Conservation (phyloP, 2,888 invertebrate species). For the Parnassius apollo region DNA sequence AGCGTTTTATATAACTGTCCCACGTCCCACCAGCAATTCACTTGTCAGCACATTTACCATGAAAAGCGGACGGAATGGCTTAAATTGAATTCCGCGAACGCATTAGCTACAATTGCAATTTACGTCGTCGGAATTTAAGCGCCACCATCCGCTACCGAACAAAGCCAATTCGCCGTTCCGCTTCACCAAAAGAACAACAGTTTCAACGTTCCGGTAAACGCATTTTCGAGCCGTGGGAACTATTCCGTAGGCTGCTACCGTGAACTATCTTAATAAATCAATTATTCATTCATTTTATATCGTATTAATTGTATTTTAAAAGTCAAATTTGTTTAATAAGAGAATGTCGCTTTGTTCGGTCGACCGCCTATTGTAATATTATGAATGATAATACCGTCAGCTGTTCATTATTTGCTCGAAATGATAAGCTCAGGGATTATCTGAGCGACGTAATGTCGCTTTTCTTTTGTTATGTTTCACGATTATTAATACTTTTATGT, state of each 20-base stretch:
- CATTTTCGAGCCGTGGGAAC: conserved; percentile 54
- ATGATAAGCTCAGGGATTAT: conserved; percentile 2
- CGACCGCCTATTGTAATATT: not conserved
- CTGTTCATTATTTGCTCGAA: conserved; percentile 4
- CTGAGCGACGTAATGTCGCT: not conserved
- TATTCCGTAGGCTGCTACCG: conserved; percentile 3
- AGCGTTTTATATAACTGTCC: not conserved
- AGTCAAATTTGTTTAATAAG: conserved; percentile 9
- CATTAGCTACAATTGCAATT: conserved; percentile 51
- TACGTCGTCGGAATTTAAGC: conserved; percentile 43
- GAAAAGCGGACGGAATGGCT: conserved; percentile 30
- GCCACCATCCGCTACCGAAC: conserved; percentile 47
- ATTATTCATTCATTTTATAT: conserved; percentile 18
- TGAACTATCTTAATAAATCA: conserved; percentile 14
- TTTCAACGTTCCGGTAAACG: conserved; percentile 47
- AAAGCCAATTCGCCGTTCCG: conserved; percentile 34
- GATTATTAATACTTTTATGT: no score
- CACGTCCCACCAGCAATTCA: conserved; percentile 3
- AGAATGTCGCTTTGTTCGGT: conserved; percentile 2
- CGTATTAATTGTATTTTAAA: conserved; percentile 3
- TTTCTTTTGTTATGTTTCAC: not conserved
- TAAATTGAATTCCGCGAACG: conserved; percentile 45
- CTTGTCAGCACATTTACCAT: conserved; percentile 7
- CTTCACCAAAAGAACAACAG: conserved; percentile 20
- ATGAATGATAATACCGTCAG: conserved; percentile 3